Evolutionary conservation across 2,113 vertebrate genomes (phyloP).

Genomic region (Ammodramus savannarum): DNA sequence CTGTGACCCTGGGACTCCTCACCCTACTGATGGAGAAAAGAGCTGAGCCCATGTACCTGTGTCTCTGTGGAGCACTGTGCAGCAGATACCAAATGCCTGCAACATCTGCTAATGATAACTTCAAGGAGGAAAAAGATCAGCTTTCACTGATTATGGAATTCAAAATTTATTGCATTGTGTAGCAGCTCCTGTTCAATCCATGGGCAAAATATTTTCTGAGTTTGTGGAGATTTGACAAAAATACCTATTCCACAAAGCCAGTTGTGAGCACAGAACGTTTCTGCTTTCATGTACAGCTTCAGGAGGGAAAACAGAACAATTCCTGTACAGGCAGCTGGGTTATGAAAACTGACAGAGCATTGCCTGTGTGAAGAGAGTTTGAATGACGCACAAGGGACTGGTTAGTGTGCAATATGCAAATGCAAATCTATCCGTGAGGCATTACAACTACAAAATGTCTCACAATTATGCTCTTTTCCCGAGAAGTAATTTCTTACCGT

Average conservation of each 20-base stretch:
- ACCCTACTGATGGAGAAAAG: background rate
- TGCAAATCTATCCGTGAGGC: background rate
- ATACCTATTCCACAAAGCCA: background rate
- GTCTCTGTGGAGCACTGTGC: background rate
- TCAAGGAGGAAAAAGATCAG: background rate
- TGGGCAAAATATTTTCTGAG: background rate
- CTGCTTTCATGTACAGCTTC: background rate
- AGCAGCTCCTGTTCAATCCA: background rate
- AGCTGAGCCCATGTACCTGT: background rate
- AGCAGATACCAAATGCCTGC: background rate
- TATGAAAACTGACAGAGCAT: constrained; percentile 40
- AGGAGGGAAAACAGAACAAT: background rate
- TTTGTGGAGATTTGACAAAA: background rate
- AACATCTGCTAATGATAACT: background rate
- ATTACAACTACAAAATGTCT: constrained; percentile 21
- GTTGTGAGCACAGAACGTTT: background rate
- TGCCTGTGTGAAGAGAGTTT: background rate
- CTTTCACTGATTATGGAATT: background rate
- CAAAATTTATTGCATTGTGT: background rate
- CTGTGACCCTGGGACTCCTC: background rate
- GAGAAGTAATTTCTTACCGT: background rate
- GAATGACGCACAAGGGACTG: constrained; percentile 18
- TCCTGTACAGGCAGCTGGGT: constrained; percentile 9
- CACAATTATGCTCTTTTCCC: constrained; percentile 7
- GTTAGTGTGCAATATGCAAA: constrained; percentile 44